Base-by-base conservation (phyloP, 2,113 vertebrate genomes). In the Lates calcarifer region DNA sequence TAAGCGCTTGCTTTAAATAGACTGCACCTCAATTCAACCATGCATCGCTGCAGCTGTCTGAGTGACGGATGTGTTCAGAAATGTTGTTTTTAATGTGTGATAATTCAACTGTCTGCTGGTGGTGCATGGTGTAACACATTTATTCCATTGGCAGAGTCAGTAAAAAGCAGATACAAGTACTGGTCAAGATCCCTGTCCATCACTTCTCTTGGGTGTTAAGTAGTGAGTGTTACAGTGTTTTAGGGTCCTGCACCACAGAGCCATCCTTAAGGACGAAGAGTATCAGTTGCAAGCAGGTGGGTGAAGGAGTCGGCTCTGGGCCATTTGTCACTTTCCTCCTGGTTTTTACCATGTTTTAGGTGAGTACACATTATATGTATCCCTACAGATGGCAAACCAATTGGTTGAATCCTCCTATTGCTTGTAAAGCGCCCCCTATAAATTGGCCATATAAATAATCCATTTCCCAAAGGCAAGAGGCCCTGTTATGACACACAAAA, bases 401-500 rank as follows among this genome's bases (percentile, higher is more conserved):
- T 81, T 73, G 55, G 11, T 31, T 53, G 22, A 64, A 79, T 81
- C 63, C 60, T 66, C 58, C 63, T 43, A 43, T 74, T 71, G 45
- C 58, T 64, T 82, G 55, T 74, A 72, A 79, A 81, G 35, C 3
- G 9, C 39, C 71, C 20, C 29, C 5, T 33, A 55, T 81, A 86
- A 92, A 84, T 82, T 86, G 58, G 6, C 64, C 43, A 60, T 82
- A 87, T 81, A 88, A 83, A 83, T 76, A 70, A 91, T 73, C 47
- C 18, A 41, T 79, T 84, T 82, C 79, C 61, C 17, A 49, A 70
- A 77, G 51, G 45, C 31, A 78, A 41, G 47, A 4, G 55, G 55
- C 49, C 13, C 37, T 72, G 63, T 77, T 58, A 55, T 86, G 87
- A 90, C 79, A 87, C 76, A 87, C 51, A 83, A 37, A 82, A 73